Conservation (phyloP, 2,888 invertebrate genomes). For the Trilocha varians region DNA sequence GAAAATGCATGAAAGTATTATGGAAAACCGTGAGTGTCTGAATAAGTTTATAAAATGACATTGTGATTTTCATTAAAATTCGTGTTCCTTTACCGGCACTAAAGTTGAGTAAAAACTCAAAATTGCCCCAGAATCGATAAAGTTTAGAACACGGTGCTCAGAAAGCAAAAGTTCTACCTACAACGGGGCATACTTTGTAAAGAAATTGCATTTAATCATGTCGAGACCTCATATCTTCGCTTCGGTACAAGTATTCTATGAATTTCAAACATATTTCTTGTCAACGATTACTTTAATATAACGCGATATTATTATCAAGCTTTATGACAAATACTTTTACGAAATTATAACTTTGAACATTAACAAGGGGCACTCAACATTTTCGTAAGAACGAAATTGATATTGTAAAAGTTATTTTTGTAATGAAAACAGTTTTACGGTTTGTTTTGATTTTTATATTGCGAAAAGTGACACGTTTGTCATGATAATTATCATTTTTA, state of each 20-base stretch:
- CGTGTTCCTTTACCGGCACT: conserved; percentile 1
- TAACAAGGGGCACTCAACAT: conserved; percentile 10
- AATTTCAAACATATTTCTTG: conserved; percentile 54
- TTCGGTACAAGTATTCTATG: conserved; percentile 47
- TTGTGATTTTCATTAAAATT: background rate
- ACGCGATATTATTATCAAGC: conserved; percentile 36
- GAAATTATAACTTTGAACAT: conserved; percentile 33
- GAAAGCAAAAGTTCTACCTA: conserved; percentile 50
- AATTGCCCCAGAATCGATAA: conserved; percentile 29
- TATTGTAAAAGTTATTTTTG: background rate
- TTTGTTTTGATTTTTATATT: too few species aligned
- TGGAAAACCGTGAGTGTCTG: background rate
- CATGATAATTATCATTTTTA: too few species aligned
- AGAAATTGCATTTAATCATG: conserved; percentile 70
- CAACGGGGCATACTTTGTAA: conserved; percentile 57
- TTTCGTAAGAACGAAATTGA: background rate
- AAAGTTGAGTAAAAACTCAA: conserved; percentile 5
- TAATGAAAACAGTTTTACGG: background rate
- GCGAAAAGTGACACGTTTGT: too few species aligned
- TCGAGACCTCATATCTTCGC: conserved; percentile 54
- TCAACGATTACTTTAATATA: conserved; percentile 63
- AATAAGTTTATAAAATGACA: background rate
- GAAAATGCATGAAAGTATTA: too few species aligned
- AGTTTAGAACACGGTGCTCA: conserved; percentile 36
- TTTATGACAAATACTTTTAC: conserved; percentile 50